Evolutionary conservation across 2,888 invertebrate genomes (phyloP).

Genomic region (Clunio marinus): DNA sequence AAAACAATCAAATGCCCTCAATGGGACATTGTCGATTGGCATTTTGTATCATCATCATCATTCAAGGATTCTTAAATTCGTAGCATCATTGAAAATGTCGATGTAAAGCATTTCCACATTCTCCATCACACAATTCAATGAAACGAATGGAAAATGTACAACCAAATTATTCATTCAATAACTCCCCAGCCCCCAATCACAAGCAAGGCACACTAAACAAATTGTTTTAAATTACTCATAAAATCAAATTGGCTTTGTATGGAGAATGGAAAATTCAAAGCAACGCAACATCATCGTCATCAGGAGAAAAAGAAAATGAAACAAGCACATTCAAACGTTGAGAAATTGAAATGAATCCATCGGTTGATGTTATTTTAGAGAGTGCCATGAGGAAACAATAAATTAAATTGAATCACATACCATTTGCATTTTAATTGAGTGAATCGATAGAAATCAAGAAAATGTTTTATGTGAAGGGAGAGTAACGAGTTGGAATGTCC

Average conservation of each 20-base stretch:
- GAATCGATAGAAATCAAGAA: neutral
- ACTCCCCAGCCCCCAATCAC: neutral
- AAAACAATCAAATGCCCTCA: neutral
- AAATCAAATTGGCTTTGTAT: conserved; percentile 7
- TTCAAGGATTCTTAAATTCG: no score
- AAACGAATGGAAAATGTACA: neutral
- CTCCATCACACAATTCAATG: no score
- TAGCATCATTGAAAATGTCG: no score
- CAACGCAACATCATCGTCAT: no score
- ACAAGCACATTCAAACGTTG: no score
- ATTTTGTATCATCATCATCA: neutral
- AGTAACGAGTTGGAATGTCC: no score
- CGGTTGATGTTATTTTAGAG: no score
- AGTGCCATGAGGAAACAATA: conserved; percentile 2
- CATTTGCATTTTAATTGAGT: conserved; percentile 6
- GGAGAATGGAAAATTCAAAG: neutral
- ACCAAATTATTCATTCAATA: conserved; percentile 9
- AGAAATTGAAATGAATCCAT: neutral
- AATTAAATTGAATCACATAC: conserved; percentile 11
- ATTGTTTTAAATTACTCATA: conserved; percentile 31
- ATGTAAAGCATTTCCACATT: no score
- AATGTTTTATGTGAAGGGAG: no score
- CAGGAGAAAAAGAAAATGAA: neutral
- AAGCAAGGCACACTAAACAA: neutral
- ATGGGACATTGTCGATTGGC: neutral